phyloP scores from a whole-genome alignment of 2,797 vertebrate genomes.

The Pseudochirops corinnae region DNA sequence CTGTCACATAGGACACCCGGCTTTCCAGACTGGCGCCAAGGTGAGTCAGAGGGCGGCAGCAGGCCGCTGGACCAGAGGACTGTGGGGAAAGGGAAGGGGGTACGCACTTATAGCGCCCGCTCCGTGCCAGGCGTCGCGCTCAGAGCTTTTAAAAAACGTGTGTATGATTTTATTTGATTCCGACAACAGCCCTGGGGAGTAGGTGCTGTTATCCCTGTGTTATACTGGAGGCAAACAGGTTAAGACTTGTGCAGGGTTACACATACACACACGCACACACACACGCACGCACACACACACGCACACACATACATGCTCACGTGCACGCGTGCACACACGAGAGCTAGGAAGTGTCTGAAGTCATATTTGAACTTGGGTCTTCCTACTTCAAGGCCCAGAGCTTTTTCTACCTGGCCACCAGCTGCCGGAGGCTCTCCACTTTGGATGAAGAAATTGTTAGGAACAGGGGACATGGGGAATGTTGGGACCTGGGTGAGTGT shows the following conservation, averaged over 20 bases:
- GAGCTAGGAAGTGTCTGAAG: not conserved
- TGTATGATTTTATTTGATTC: not conserved
- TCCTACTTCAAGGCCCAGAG: not conserved
- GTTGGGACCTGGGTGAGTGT: not conserved
- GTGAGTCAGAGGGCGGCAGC: conserved; percentile 76
- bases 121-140: not conserved
- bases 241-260: not conserved
- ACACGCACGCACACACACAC: not conserved
- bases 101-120: not conserved
- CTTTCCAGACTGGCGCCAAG: conserved; percentile 91
- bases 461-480: not conserved
- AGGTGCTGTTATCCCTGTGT: not conserved
- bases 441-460: not conserved
- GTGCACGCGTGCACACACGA: too few relatives aligned
- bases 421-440: not conserved
- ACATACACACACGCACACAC: not conserved
- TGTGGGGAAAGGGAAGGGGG: not conserved
- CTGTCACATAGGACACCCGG: conserved; percentile 93
- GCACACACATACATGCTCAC: too few relatives aligned
- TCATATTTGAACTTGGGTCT: too few relatives aligned
- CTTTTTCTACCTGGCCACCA: not conserved
- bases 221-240: not conserved
- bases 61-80: not conserved
- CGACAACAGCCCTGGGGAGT: not conserved
- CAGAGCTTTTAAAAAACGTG: not conserved